Evolutionary conservation across 2,797 vertebrate species (phyloP), one percentile per base, ranked within the genome.

Genomic region (Parauchenoglanis punctatus): DNA sequence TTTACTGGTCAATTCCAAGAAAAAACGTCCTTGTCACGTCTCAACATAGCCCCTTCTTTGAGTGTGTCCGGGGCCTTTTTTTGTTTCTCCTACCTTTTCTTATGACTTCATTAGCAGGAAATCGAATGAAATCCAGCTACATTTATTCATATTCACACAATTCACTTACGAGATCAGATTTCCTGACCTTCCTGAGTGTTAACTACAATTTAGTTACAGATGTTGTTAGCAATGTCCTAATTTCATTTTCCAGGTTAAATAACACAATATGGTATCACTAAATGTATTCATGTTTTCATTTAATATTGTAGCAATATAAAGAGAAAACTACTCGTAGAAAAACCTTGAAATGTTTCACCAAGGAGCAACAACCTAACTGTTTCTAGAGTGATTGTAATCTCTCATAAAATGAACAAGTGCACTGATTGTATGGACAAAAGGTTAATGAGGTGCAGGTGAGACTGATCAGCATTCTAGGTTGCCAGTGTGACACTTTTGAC

Each of bases 361-460:
- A 58, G 59, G 52, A 12, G 18, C 18, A 81, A 20, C 2, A 25
- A 46, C 2, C 20, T 40, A 15, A 44, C 12, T 20, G 4, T 58
- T 81, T n/a, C 35, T 61, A 61, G 20, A 13, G 1, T 63, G 59
- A 18, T 8, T 65, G 7, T 28, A n/a, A 49, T 13, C 7, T 63
- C 12, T 17, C 23, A 44, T 35, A 65, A 18, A 65, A 49, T 28
- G 35, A 81, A 59, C 25, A 52, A 1, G 25, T 31, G 44, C 40
- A 65, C 13, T 65, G 40, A 81, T 63, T 81, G 25, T 46, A 8
- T 49, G 59, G 0, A 2, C 58, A 17, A 63, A 81, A 81, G 40
- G 40, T 81, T 49, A 65, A 81, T 49, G 15, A 82, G 25, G 13
- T 82, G 15, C 81, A 67, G 25, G 46, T 83, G 81, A 67, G n/a